A percentile compares a stretch with the other conserved stretches of the same genome.
Evolutionary conservation across 2,888 invertebrate genomes (phyloP).

Genomic region (Aphrophora alni): DNA sequence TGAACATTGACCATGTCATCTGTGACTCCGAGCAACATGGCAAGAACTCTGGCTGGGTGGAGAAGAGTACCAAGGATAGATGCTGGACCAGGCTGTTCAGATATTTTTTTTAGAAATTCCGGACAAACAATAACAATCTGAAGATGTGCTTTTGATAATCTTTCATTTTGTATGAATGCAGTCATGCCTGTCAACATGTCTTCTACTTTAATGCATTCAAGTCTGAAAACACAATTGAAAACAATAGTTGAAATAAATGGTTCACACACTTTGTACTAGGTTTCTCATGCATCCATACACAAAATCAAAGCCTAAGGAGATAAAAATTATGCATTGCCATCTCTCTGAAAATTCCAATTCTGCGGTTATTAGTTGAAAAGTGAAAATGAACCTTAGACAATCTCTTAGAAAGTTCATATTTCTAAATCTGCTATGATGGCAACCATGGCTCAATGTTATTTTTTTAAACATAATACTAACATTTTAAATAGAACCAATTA

Average conservation of each 20-base stretch:
- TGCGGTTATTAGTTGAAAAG: no score
- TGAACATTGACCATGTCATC: conserved; percentile 72
- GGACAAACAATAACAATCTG: conserved; percentile 85
- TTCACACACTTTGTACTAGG: no score
- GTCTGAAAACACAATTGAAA: conserved; percentile 61
- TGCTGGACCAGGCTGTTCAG: conserved; percentile 60
- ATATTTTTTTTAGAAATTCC: conserved; percentile 64
- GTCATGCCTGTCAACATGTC: conserved; percentile 59
- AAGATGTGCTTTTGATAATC: conserved; percentile 70
- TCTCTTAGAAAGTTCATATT: no score
- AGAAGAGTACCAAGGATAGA: conserved; percentile 65
- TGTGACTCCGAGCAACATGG: conserved; percentile 80
- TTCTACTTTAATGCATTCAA: conserved; percentile 76
- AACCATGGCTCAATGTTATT: no score
- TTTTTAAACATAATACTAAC: no score
- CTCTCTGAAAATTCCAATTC: no score
- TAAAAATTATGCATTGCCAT: no score
- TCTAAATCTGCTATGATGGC: no score
- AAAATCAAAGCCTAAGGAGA: no score
- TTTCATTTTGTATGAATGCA: conserved; percentile 60
- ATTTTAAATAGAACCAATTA: no score
- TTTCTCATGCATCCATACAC: no score
- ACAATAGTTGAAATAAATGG: neutral
- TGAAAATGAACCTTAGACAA: no score
- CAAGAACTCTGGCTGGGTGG: conserved; percentile 75